These are phyloP conservation scores for Chionis minor DNA, from an alignment of 2,113 vertebrate genomes.

Conservation along the genomic window DNA sequence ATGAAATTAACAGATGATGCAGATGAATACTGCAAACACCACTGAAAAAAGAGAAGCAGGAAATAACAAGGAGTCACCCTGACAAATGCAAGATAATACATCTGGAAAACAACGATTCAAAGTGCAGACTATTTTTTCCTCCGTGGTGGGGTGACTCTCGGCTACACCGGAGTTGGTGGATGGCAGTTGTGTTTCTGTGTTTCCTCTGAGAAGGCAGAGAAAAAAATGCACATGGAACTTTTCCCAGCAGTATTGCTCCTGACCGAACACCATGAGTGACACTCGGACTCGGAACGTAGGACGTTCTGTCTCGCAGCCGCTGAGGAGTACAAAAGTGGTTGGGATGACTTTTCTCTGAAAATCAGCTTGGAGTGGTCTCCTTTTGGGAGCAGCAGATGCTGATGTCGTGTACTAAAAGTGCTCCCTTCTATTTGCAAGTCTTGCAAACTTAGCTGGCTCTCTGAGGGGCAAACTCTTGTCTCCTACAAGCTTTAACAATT, in stretches of 20 bases:
- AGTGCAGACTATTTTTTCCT: constrained; percentile 24
- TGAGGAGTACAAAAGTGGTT: not conserved
- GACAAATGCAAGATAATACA: constrained; percentile 32
- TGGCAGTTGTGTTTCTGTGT: not conserved
- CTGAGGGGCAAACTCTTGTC: not conserved
- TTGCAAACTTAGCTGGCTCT: not conserved
- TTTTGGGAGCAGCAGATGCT: not conserved
- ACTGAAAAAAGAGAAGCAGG: constrained; percentile 29
- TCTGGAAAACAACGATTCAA: constrained; percentile 44
- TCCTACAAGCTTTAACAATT: not conserved
- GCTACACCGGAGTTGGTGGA: not conserved
- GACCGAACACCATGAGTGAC: not conserved
- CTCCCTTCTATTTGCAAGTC: not conserved
- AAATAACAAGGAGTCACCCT: constrained; percentile 28
- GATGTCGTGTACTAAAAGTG: not conserved
- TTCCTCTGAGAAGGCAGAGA: not conserved
- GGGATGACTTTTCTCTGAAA: not conserved
- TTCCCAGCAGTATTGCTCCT: not conserved
- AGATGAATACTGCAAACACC: constrained; percentile 33
- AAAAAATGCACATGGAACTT: not conserved
- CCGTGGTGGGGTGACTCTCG: not conserved
- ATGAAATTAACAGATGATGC: constrained; percentile 63
- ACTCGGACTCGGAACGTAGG: not conserved
- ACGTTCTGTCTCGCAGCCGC: not conserved
- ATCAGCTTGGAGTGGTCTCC: not conserved